Evolutionary conservation across 2,888 invertebrate species (phyloP).

Genomic region (Mythimna albipuncta): DNA sequence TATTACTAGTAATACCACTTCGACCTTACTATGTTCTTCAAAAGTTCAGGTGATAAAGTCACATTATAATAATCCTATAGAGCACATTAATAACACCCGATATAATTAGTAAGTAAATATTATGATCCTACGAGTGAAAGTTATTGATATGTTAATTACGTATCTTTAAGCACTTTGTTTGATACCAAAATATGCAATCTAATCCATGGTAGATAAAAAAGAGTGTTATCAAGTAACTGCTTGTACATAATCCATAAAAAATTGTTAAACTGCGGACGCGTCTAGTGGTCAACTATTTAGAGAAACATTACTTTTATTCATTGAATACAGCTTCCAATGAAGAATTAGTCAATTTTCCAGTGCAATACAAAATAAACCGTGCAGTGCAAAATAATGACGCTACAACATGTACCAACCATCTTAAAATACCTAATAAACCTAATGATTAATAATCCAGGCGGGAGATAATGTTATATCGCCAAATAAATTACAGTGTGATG

Average conservation of each 20-base stretch:
- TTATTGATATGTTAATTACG: constrained; percentile 56
- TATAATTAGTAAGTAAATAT: constrained; percentile 52
- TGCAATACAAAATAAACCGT: constrained; percentile 2
- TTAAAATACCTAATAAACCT: constrained; percentile 3
- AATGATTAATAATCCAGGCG: constrained; percentile 26
- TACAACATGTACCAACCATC: neutral
- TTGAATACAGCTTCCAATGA: neutral
- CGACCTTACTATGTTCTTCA: constrained; percentile 3
- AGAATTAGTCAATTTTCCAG: neutral
- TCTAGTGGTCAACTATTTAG: constrained; percentile 6
- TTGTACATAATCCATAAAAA: constrained; percentile 50
- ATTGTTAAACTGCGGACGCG: constrained; percentile 50
- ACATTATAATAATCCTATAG: constrained; percentile 5
- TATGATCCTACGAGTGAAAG: constrained; percentile 48
- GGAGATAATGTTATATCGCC: constrained; percentile 29
- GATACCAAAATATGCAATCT: constrained; percentile 62
- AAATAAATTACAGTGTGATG: constrained; percentile 29
- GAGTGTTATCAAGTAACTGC: constrained; percentile 47
- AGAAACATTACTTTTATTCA: neutral
- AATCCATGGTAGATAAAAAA: constrained; percentile 60
- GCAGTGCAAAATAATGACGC: neutral
- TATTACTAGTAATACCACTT: neutral
- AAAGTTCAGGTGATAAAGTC: constrained; percentile 13
- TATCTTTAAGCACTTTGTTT: constrained; percentile 45
- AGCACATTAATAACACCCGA: constrained; percentile 21